These are phyloP conservation scores for Apomyelois bistriatella DNA, from an alignment of 2,888 invertebrate species.

Conservation along the genomic window DNA sequence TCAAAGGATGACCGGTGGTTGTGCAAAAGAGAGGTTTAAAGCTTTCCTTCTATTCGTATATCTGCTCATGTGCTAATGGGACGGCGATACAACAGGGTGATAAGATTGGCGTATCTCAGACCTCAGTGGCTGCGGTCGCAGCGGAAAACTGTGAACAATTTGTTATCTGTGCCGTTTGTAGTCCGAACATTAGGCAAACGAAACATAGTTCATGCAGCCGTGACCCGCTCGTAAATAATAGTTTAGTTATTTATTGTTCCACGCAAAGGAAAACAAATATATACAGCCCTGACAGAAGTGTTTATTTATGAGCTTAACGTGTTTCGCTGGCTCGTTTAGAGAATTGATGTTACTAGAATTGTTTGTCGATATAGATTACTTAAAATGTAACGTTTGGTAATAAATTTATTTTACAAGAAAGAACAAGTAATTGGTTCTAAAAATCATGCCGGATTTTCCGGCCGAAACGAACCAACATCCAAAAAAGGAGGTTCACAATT, in stretches of 20 bases:
- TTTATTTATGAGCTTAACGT: neutral
- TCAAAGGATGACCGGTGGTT: no score
- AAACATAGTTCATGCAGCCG: neutral
- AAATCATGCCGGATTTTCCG: no score
- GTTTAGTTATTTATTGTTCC: constrained; percentile 3
- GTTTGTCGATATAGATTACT: neutral
- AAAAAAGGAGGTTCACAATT: no score
- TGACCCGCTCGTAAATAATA: neutral
- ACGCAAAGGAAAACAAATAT: neutral
- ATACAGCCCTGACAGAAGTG: neutral
- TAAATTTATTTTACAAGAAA: no score
- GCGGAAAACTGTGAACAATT: constrained; percentile 1
- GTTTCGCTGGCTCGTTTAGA: neutral
- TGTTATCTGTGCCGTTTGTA: constrained; percentile 2
- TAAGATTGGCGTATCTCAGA: constrained; percentile 43
- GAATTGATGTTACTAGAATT: constrained; percentile 4
- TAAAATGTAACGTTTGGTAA: no score
- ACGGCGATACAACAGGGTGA: constrained; percentile 51
- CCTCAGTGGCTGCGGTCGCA: constrained; percentile 13
- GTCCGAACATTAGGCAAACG: neutral
- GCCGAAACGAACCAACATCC: no score
- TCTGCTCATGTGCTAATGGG: constrained; percentile 18
- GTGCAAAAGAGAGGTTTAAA: no score
- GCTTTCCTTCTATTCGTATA: no score
- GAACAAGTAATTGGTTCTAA: no score